Base-by-base conservation (phyloP, 1,140 invertebrate species). In the Conopomorpha cramerella region DNA sequence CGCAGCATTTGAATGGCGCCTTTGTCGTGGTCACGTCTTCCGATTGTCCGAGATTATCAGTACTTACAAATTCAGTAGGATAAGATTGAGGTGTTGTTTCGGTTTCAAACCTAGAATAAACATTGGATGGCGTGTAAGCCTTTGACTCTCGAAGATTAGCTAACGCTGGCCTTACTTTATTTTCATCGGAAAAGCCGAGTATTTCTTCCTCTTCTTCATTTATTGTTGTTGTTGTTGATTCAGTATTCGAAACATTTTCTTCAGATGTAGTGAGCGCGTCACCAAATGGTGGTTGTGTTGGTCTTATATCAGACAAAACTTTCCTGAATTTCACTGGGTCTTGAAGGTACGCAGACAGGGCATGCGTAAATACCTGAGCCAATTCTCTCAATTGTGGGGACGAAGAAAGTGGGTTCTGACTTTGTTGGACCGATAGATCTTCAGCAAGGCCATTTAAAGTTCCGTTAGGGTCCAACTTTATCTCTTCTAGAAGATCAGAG, bases 341-440 rank as follows among this genome's bases (percentile, higher is more conserved):
- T 55, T 91, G 85, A 2, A 92, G 67, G 53, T 92, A 92, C 2
- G 87, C 88, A 1, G 88, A 89, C 3, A 92, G 58, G 0, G 89
- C 90, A 46, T 89, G 84, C 1, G 89, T 91, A 51, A 92, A 92
- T 1, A 92, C 87, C 68, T 90, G 86, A 1, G 90, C 90, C 1
- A 92, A 61, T 67, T 91, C 86, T 28, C 89, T 78, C 0, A 91
- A 81, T 53, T 88, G 84, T 0, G 85, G 86, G 13, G 81, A 81
- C 2, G 78, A 76, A 8, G 78, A 77, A 2, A 84, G 38, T 2
- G 82, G 80, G 26, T 81, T 81, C 35, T 82, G 81, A 41, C 83
- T 86, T 49, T 86, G 83, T 39, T 83, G 81, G 11, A 79, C 51
- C 15, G 83, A 77, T 23, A 87, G 57, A 51, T 86, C 84, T 37